Evolutionary conservation across 2,888 invertebrate genomes (phyloP).

Genomic region (Pyrrhosoma nymphula): DNA sequence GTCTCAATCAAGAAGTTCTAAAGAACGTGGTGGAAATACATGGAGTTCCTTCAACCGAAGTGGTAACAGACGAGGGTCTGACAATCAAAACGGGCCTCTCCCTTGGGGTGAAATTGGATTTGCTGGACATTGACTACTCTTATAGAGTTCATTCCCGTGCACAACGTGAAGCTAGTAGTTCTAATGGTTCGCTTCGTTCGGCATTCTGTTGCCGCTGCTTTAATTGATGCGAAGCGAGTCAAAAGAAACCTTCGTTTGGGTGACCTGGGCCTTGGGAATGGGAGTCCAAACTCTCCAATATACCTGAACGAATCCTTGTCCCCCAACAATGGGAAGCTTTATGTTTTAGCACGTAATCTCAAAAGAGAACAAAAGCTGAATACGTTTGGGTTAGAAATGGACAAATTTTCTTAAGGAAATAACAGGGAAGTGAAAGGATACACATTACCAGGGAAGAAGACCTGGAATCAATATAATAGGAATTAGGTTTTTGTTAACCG

Average conservation of each 20-base stretch:
- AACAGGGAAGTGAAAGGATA: background rate
- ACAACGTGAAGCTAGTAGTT: background rate
- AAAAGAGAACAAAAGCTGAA: background rate
- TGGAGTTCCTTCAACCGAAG: no score
- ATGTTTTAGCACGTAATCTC: background rate
- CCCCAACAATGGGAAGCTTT: background rate
- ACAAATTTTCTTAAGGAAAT: background rate
- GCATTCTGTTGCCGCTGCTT: background rate
- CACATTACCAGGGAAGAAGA: background rate
- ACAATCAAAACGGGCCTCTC: no score
- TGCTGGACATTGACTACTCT: no score
- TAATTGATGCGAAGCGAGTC: background rate
- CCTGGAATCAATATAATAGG: background rate
- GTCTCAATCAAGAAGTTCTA: no score
- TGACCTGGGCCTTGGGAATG: background rate
- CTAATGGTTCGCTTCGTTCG: background rate
- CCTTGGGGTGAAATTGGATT: no score
- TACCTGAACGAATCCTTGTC: background rate
- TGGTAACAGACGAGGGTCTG: no score
- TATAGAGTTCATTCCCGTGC: no score
- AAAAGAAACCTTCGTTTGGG: background rate
- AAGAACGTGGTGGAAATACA: no score
- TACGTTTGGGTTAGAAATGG: no score
- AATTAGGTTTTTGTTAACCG: background rate
- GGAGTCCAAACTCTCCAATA: background rate